Evolutionary conservation across 1,140 invertebrate genomes (phyloP), one percentile per base, ranked within the genome.

Genomic region (Calliopsis andreniformis): DNA sequence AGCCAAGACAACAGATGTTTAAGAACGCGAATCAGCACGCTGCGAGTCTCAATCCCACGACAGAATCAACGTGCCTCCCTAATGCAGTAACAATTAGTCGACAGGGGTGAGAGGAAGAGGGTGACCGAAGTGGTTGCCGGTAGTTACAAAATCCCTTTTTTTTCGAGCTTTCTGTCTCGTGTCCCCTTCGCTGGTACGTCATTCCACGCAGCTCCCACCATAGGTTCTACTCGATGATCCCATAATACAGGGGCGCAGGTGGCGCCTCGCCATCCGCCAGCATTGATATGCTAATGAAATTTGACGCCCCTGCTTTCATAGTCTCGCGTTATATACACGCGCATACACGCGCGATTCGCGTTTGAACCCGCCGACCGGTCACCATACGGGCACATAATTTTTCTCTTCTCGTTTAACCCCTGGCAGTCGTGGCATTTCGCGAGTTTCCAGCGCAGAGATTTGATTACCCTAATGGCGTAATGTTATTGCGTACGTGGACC

Each of bases 221-320:
- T 79, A 62, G 80, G 77, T 81, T 39, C 35, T 39, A 71, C 84
- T 77, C 85, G 78, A 87, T 91, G 89, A 91, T 91, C 90, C 89
- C 85, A 88, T 92, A 91, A 91, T 89, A 85, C 88, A 77, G 79
- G 87, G 89, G 59, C 89, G 89, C 91, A 92, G 91, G 91, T 92
- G 91, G 90, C 89, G 87, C 87, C 88, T 86, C 78, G 79, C 89
- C 90, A 92, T 91, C 89, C 89, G 83, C 89, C 90, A 91, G 87
- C 91, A 92, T 92, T 92, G 91, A 92, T 92, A 92, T 92, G 91
- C 91, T 92, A 92, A 92, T 92, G 91, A 92, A 92, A 92, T 92
- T 92, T 92, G 91, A 92, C 88, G 89, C 91, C 90, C 91, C 89
- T 87, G 85, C 84, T 87, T 86, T 79, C 66, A 56, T 56, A 42